Base-by-base conservation (phyloP, 37 sponge, comb jelly and placozoan species). In the Tethya wilhelma region DNA sequence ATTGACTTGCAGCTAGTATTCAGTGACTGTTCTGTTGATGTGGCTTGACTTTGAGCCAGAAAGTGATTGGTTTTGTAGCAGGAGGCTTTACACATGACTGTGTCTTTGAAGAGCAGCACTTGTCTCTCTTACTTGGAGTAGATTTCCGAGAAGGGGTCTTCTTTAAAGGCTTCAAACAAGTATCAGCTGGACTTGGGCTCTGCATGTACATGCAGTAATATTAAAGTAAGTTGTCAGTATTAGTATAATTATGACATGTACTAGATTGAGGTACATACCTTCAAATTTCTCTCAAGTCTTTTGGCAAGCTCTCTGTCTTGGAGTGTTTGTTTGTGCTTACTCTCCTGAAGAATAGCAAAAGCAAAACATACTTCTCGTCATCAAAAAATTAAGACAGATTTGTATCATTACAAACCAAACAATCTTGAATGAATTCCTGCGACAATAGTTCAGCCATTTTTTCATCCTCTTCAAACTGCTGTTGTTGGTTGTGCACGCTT, bases 391-490 rank as follows among this genome's bases (percentile, higher is more conserved):
- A 25, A 49, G 53, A 9, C 14, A 49, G 14, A 49, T 49, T 49
- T n/a, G 11, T 60, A 60, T 26, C 6, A 60, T 60, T n/a, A n/a
- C n/a, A n/a, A n/a, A n/a, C n/a, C n/a, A n/a, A n/a, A n/a, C n/a
- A 26, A 17, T 60, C 7, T 25, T n/a, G 63, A 26, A 60, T 60
- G 63, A 60, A 60, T 23, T 60, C 63, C 22, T 60, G 63, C 7
- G 63, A 60, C 26, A 60, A 23, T 26, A 60, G 26, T 26, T 60
- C 63, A n/a, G 63, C 63, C 63, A 60, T 60, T 23, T 60, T 12
- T n/a, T 25, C 7, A 23, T 60, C 63, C 22, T 60, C 22, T 26
- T 60, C 63, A 60, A 25, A 12, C 28, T 60, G 63, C 22, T 60
- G 11, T 7, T 23, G 6, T n/a, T 60, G 6, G 25, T 60, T 60